Base-by-base conservation (phyloP, 2,888 invertebrate species). In the Tanypteryx hageni region DNA sequence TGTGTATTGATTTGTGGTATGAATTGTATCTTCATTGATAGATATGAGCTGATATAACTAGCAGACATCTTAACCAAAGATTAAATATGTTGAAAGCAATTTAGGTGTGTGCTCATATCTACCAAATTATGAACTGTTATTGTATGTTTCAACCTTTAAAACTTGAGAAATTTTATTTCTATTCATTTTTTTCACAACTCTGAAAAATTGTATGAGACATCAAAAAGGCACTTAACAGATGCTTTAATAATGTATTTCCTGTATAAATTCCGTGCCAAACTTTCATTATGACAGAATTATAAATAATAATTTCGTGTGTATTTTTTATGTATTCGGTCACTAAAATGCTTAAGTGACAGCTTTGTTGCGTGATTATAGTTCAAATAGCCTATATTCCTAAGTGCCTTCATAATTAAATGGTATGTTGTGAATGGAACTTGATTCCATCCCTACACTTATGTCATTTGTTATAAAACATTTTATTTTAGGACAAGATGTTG, bases 401-500 rank as follows among this genome's bases (percentile, higher is more conserved):
- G 89, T 89, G 89, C 89, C 89, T 89, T 89, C 61, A 68, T 89
- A 18, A 64, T 89, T 31, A 64, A 44, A 44, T 44, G 64, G n/a
- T 13, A 61, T 86, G 89, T 27, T 64, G 64, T 44, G 31, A 89
- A 44, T 44, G 44, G 89, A 68, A 89, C 11, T 68, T 61, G 44
- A 31, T 89, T 89, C 64, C 89, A 89, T 68, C 56, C n/a, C 16
- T 27, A 27, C 22, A 2, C 27, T 22, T 27, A 76, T 76, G 76
- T 27, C 76, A 27, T 76, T 27, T 13, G 13, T 76, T 76, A 44
- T 44, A 14, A 10, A 76, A 76, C 27, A 27, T 27, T 27, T 76
- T n/a, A 22, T 22, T 10, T 22, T 76, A 27, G 76, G 22, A 76
- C 13, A 76, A 4, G 11, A 76, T 27, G 22, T 7, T 76, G 22